Conservation (phyloP, 2,113 vertebrate genomes). For the Sminthopsis crassicaudata region DNA sequence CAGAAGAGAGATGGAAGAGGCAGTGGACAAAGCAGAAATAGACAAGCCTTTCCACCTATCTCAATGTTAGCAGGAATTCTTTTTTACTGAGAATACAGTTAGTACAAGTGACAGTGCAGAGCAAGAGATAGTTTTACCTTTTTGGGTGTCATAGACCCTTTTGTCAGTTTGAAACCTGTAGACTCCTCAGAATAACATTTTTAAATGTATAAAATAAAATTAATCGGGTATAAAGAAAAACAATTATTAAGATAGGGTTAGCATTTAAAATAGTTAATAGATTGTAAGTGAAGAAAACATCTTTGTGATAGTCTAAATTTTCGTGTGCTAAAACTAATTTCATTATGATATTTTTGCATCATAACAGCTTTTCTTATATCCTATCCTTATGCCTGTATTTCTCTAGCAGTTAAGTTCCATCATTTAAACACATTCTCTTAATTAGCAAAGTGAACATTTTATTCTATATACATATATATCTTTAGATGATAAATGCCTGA, state of each 20-base stretch:
- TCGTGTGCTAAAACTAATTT: not conserved
- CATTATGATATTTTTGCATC: not conserved
- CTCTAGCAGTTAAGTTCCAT: not conserved
- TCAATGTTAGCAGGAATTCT: not conserved
- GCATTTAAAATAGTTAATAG: not conserved
- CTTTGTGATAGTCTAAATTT: not conserved
- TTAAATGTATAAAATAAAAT: not conserved
- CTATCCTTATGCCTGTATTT: not conserved
- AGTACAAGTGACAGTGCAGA: not conserved
- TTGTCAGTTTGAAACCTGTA: not conserved
- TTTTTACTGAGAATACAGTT: not conserved
- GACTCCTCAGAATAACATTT: not conserved
- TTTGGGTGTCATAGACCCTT: not conserved
- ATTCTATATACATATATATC: not conserved
- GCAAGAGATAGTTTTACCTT: not conserved
- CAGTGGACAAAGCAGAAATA: not conserved
- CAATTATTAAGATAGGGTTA: not conserved
- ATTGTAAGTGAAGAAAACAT: too few species aligned
- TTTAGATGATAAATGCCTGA: not conserved
- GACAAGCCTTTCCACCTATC: too few species aligned
- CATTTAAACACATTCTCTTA: not conserved
- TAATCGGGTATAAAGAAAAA: not conserved
- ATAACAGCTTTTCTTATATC: not conserved
- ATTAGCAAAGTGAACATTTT: not conserved
- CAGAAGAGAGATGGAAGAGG: not conserved